Percentiles rank a stretch among this genome's conserved stretches.
phyloP scores from a whole-genome alignment of 2,797 vertebrate species.

The Enteromius mattozi region DNA sequence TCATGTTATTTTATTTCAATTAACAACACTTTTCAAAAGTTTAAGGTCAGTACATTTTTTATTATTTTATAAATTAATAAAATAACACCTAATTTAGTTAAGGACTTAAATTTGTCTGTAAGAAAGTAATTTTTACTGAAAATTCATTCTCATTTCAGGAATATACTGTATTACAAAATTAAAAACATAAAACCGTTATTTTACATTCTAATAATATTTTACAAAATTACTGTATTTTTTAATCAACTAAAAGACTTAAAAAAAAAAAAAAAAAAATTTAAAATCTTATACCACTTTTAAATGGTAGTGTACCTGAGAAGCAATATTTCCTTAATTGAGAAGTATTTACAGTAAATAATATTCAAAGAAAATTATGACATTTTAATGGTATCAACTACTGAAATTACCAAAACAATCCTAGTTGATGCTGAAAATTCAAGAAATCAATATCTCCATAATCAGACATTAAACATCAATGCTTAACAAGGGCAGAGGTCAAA shows the following conservation, averaged over 20 bases:
- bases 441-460: neutral
- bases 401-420: neutral
- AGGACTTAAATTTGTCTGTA: neutral
- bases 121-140: neutral
- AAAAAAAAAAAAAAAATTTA: no score
- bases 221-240: neutral
- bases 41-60: neutral
- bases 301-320: neutral
- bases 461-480: neutral
- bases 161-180: neutral
- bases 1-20: neutral
- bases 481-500: conserved; percentile 5
- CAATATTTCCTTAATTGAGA: neutral
- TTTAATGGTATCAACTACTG: neutral
- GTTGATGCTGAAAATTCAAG: neutral
- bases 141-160: neutral
- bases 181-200: neutral
- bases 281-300: neutral
- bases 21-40: neutral
- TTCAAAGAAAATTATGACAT: neutral
- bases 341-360: neutral
- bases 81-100: neutral
- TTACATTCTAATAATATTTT: neutral
- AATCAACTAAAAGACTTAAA: no score
- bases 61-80: neutral